A percentile compares a stretch with the other conserved stretches of the same genome.
Evolutionary conservation across 30 jellyfish, hydroid and myxozoan species (phyloP).

Genomic region (Haliclystus octoradiatus): DNA sequence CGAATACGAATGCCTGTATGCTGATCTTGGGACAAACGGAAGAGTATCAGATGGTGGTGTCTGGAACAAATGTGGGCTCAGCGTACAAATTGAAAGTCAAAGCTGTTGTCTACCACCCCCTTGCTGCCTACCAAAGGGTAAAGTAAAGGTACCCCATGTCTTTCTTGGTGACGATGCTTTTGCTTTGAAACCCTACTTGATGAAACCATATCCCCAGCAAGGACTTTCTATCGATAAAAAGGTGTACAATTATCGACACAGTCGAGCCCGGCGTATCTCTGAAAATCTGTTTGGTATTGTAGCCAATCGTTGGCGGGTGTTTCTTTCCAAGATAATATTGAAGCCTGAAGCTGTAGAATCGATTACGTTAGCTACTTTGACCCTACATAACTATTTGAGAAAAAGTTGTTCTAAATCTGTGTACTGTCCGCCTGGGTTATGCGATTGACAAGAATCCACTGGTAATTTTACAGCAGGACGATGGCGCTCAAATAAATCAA

Average conservation of each 20-base stretch:
- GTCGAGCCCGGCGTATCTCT: too few species aligned
- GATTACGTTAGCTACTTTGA: slow-evolving; percentile 5
- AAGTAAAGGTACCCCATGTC: slow-evolving; percentile 23
- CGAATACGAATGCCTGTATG: slow-evolving; percentile 21
- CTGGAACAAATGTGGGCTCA: slow-evolving; percentile 23
- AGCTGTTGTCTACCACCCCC: slow-evolving; percentile 10
- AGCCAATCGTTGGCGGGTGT: slow-evolving; percentile 18
- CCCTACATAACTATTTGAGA: slow-evolving; percentile 16
- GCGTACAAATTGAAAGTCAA: slow-evolving; percentile 20
- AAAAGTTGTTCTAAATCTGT: slow-evolving; percentile 11
- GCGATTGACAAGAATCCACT: slow-evolving; percentile 10
- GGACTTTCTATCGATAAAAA: slow-evolving; percentile 39
- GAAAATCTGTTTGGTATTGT: slow-evolving; percentile 42
- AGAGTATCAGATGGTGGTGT: slow-evolving; percentile 33
- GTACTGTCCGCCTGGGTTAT: slow-evolving; percentile 38
- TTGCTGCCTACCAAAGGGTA: slow-evolving; percentile 11
- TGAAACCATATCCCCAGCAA: slow-evolving; percentile 52
- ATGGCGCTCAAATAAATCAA: too few species aligned
- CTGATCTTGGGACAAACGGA: slow-evolving; percentile 20
- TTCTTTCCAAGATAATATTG: neutral
- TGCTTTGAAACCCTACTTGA: slow-evolving; percentile 26
- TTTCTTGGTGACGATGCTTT: slow-evolving; percentile 63
- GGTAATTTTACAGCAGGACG: too few species aligned
- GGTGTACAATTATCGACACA: slow-evolving; percentile 25
- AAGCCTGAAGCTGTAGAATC: slow-evolving; percentile 5